phyloP scores from a whole-genome alignment of 2,888 invertebrate genomes.

The Alentia gelatinosa region DNA sequence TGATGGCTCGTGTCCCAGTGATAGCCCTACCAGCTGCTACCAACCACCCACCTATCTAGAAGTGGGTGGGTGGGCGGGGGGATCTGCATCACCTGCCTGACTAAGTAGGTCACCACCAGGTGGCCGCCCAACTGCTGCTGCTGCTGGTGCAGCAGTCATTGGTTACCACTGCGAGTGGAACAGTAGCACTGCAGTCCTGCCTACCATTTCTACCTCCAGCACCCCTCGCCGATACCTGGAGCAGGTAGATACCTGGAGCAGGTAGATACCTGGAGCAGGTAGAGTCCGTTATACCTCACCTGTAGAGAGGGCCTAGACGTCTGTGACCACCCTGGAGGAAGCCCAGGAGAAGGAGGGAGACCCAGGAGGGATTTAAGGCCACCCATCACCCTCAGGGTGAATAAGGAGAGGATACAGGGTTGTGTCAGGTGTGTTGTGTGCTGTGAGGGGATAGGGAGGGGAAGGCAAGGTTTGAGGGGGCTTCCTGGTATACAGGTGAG shows the following conservation, averaged over 20 bases:
- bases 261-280: too few species aligned
- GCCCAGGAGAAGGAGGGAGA: too few species aligned
- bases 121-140: not conserved
- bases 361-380: not conserved
- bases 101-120: slow-evolving; percentile 31
- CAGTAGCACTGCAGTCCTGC: too few species aligned
- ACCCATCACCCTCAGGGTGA: not conserved
- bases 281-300: too few species aligned
- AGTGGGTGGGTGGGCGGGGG: not conserved
- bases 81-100: slow-evolving; percentile 8
- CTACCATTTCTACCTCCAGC: too few species aligned
- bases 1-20: too few species aligned
- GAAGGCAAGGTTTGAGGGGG: slow-evolving; percentile 1
- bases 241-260: too few species aligned
- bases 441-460: not conserved
- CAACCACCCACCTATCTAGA: not conserved
- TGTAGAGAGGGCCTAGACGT: too few species aligned
- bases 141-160: not conserved
- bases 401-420: not conserved
- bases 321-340: too few species aligned
- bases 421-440: not conserved
- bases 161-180: too few species aligned
- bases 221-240: too few species aligned
- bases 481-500: too few species aligned
- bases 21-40: not conserved